Evolutionary conservation across 2,797 vertebrate genomes (phyloP).

Genomic region (Pelochelys cantorii): DNA sequence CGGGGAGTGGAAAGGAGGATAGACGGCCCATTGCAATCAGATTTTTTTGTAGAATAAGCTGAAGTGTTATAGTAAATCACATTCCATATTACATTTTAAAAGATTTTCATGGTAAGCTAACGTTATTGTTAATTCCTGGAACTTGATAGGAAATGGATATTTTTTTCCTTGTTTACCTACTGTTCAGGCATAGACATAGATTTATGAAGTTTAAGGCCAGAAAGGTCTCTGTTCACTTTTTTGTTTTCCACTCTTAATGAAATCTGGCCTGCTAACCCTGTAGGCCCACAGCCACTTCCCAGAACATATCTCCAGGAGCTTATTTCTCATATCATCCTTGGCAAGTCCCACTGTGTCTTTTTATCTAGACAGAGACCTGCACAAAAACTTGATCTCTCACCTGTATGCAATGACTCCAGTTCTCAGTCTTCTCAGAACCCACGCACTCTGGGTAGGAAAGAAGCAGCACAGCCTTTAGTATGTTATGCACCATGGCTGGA

Average conservation of each 20-base stretch:
- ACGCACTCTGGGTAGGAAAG: constrained; percentile 76
- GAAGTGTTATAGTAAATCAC: too few relatives aligned
- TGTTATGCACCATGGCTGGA: constrained; percentile 48
- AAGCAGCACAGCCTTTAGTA: constrained; percentile 76
- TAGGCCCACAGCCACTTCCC: too few relatives aligned
- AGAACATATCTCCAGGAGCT: background rate
- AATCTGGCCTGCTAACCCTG: background rate
- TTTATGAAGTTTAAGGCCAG: too few relatives aligned
- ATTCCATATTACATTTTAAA: too few relatives aligned
- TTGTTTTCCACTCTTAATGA: background rate
- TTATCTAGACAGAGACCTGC: background rate
- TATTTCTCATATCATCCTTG: background rate
- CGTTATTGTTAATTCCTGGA: too few relatives aligned
- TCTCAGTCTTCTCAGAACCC: constrained; percentile 50
- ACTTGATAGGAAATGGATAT: too few relatives aligned
- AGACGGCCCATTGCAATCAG: background rate
- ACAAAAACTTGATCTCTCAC: constrained; percentile 64
- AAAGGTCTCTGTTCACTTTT: background rate
- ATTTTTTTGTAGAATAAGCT: too few relatives aligned
- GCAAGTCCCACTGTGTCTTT: background rate
- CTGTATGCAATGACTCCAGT: constrained; percentile 78
- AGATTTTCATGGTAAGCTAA: too few relatives aligned
- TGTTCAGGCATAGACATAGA: background rate
- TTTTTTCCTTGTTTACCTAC: too few relatives aligned
- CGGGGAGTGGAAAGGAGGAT: background rate